These are phyloP conservation scores for Crypturellus undulatus DNA, from an alignment of 2,113 vertebrate species.

Conservation along the genomic window DNA sequence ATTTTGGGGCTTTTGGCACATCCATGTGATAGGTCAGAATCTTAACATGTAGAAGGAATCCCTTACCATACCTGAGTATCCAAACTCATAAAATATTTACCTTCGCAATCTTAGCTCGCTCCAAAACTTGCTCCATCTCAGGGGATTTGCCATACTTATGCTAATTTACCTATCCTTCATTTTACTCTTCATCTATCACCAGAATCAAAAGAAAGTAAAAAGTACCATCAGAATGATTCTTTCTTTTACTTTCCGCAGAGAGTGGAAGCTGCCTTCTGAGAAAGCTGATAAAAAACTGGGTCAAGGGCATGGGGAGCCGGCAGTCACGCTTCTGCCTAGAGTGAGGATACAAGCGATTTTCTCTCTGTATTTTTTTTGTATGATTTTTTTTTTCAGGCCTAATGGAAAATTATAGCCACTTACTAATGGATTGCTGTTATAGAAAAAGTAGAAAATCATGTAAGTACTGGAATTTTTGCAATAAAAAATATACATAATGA, in stretches of 20 bases:
- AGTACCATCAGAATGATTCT: not conserved
- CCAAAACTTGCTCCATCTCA: not conserved
- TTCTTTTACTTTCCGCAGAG: not conserved
- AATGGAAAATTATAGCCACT: not conserved
- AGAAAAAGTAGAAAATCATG: not conserved
- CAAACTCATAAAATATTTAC: not conserved
- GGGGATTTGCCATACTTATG: not conserved
- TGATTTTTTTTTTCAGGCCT: not conserved
- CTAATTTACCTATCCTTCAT: not conserved
- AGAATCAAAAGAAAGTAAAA: not conserved
- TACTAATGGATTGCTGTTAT: not conserved
- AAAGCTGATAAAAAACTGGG: not conserved
- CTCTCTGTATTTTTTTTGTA: not conserved
- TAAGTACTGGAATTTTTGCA: not conserved
- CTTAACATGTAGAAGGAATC: not conserved
- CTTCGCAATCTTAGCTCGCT: not conserved
- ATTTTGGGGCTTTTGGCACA: not conserved
- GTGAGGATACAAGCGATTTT: not conserved
- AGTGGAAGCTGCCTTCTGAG: not conserved
- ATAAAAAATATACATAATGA: not conserved
- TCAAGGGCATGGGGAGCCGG: not conserved
- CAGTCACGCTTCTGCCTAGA: not conserved
- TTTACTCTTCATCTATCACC: not conserved
- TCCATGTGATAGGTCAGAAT: not conserved
- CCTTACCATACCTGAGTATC: not conserved